A percentile compares a stretch with the other conserved stretches of the same genome.
phyloP scores from a whole-genome alignment of 2,888 invertebrate species.

The Dastarcus helophoroides region DNA sequence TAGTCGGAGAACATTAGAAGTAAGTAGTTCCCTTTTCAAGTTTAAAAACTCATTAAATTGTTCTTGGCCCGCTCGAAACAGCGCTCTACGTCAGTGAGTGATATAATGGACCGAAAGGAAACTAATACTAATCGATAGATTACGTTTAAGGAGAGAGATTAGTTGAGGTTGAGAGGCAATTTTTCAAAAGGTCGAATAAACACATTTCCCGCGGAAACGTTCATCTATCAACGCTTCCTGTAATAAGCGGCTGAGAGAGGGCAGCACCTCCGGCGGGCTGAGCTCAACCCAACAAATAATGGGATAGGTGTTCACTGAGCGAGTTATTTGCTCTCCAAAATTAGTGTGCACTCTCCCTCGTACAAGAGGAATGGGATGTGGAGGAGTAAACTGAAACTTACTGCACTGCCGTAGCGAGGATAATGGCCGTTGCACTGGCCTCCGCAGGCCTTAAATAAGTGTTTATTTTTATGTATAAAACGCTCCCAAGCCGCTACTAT shows the following conservation, averaged over 20 bases:
- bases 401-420: constrained; percentile 10
- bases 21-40: no score
- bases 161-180: constrained; percentile 21
- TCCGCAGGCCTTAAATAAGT: no score
- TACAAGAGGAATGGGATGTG: constrained; percentile 18
- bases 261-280: constrained; percentile 9
- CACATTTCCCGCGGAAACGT: constrained; percentile 29
- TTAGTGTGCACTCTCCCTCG: constrained; percentile 22
- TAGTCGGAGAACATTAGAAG: no score
- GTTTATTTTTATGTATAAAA: no score
- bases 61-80: no score
- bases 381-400: constrained; percentile 17
- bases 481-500: no score
- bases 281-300: constrained; percentile 19
- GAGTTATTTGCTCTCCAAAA: constrained; percentile 22
- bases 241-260: constrained; percentile 19
- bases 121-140: constrained; percentile 9
- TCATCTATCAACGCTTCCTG: constrained; percentile 32
- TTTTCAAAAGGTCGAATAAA: constrained; percentile 33
- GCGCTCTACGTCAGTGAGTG: no score
- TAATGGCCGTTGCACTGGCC: constrained; percentile 8
- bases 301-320: constrained; percentile 21
- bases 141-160: constrained; percentile 14
- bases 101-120: no score
- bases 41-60: no score